These are phyloP conservation scores for Protonemura montana DNA, from an alignment of 2,888 invertebrate genomes.

Conservation along the genomic window DNA sequence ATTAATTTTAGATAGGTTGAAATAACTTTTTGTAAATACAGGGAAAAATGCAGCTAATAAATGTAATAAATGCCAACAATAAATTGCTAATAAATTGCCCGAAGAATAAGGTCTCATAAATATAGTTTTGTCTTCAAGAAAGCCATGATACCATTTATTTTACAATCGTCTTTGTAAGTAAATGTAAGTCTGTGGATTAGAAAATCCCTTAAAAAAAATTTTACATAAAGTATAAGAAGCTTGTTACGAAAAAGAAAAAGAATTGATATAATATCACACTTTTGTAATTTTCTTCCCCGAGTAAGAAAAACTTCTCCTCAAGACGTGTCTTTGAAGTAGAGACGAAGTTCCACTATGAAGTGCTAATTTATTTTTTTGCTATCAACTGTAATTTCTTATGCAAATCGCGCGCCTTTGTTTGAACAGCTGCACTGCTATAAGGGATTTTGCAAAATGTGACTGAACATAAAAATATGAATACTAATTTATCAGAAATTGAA, in stretches of 20 bases:
- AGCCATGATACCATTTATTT: too few relatives aligned
- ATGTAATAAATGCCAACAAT: too few relatives aligned
- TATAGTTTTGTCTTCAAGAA: too few relatives aligned
- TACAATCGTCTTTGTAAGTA: neutral
- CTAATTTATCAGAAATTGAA: too few relatives aligned
- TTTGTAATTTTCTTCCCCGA: neutral
- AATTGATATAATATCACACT: neutral
- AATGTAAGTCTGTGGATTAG: neutral
- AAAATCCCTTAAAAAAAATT: neutral
- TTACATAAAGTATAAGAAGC: neutral
- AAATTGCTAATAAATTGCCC: too few relatives aligned
- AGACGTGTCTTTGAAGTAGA: neutral
- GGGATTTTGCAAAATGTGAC: too few relatives aligned
- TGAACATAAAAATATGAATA: too few relatives aligned
- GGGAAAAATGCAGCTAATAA: too few relatives aligned
- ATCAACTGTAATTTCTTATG: neutral
- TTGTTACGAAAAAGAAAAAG: neutral
- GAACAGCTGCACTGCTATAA: neutral
- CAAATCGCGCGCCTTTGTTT: neutral
- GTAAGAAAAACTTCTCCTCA: neutral
- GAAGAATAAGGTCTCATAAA: too few relatives aligned
- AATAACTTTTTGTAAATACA: too few relatives aligned
- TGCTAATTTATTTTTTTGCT: neutral
- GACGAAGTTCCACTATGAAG: neutral
- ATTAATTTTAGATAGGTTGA: too few relatives aligned